Evolutionary conservation across 2,797 vertebrate genomes (phyloP).

Genomic region (Oreochromis grahami): DNA sequence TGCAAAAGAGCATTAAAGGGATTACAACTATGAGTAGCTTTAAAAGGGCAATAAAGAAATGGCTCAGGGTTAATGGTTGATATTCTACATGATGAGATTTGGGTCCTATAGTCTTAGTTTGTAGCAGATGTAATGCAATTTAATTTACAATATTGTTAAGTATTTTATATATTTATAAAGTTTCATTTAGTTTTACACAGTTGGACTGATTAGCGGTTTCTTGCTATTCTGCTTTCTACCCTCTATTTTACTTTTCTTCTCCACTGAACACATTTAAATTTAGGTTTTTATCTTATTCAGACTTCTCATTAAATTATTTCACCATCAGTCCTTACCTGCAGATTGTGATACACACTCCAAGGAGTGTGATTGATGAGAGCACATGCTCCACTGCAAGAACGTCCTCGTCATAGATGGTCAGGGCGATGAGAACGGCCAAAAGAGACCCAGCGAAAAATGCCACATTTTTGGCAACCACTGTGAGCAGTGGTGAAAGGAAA

Average conservation of each 20-base stretch:
- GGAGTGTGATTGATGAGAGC: conserved; percentile 91
- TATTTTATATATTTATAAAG: not conserved
- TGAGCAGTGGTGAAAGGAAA: conserved; percentile 93
- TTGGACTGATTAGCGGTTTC: not conserved
- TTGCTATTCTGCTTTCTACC: not conserved
- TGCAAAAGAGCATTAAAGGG: conserved; percentile 1
- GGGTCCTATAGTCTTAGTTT: not conserved
- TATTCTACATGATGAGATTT: not conserved
- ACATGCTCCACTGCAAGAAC: conserved; percentile 95
- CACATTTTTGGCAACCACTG: conserved; percentile 93
- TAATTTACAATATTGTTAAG: not conserved
- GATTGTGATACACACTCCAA: conserved; percentile 92
- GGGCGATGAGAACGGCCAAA: conserved; percentile 94
- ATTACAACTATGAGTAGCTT: conserved; percentile 14
- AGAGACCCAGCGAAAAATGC: conserved; percentile 97
- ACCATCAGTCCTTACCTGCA: conserved; percentile 81
- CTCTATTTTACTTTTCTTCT: not conserved
- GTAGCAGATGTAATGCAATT: not conserved
- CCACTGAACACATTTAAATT: not conserved
- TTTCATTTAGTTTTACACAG: not conserved
- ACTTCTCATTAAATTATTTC: not conserved
- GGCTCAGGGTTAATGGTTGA: not conserved
- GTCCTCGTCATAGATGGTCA: conserved; percentile 97
- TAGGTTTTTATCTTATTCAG: not conserved
- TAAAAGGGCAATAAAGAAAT: not conserved